Base-by-base conservation (phyloP, 2,888 invertebrate genomes). In the Odontocolon sp. region DNA sequence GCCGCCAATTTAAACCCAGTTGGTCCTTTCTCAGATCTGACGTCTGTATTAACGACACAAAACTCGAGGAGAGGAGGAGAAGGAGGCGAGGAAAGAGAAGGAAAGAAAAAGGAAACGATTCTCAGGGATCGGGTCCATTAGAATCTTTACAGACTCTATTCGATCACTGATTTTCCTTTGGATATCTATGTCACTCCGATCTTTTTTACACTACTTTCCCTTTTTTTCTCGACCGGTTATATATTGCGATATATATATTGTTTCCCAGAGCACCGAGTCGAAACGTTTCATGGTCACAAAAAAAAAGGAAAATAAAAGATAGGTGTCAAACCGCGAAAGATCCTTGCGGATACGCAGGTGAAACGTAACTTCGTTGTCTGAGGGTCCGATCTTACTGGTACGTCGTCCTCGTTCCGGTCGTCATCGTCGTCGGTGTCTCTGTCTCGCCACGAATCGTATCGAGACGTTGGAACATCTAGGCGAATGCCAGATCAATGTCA, bases 401-500 rank as follows among this genome's bases (percentile, higher is more conserved):
- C 68, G 69, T 69, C 61, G 63, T 63, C 33, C 26, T 56, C 45
- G 63, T 75, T 31, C 47, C 42, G 26, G 70, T 66, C 50, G 63
- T 59, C 47, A 21, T 63, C 50, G 31, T 54, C n/a, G 68, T 68
- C 63, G 56, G 28, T 64, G 63, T 75, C 38, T 63, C 50, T 45
- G 52, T 54, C 45, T 31, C 45, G 28, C 56, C 40, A 26, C 38
- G 33, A 18, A 61, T 54, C 21, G 40, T 31, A 52, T 69, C 56
- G 63, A 74, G 72, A 61, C 61, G 74, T 42, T 66, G 59, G 76
- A 71, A 64, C 70, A 75, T 70, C 79, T 76, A 71, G 76, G 75
- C 80, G 70, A 66, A 73, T 76, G 73, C 74, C 77, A 75, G 68
- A 76, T 75, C 77, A 79, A 73, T 70, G 68, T 75, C 78, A 78